phyloP scores from a whole-genome alignment of 2,113 vertebrate species.

The Odontophorus gujanensis region DNA sequence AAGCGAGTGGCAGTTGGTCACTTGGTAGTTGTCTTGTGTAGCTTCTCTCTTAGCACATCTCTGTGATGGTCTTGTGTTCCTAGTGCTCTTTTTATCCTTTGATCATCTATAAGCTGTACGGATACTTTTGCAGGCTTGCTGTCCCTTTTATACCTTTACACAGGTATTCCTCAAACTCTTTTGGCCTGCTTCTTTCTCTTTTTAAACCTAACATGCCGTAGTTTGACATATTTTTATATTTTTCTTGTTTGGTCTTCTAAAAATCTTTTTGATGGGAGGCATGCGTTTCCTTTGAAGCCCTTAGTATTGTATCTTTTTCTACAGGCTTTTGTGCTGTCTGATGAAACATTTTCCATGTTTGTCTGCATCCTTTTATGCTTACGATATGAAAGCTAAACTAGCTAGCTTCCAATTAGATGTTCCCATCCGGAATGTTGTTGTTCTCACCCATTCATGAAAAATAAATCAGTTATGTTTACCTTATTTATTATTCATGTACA shows the following conservation, averaged over 20 bases:
- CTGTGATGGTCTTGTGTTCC: neutral
- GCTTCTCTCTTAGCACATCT: neutral
- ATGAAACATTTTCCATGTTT: neutral
- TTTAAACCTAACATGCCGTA: neutral
- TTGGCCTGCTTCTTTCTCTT: neutral
- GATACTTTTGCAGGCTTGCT: neutral
- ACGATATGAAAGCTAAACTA: neutral
- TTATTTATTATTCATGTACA: neutral
- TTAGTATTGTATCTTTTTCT: neutral
- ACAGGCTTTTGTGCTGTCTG: neutral
- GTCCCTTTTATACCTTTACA: neutral
- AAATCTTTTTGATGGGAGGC: neutral
- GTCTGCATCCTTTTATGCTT: neutral
- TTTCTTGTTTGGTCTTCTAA: neutral
- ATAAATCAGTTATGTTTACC: conserved; percentile 22
- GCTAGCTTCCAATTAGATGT: neutral
- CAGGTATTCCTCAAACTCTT: neutral
- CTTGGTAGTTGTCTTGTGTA: neutral
- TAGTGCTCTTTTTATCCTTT: neutral
- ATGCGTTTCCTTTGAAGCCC: neutral
- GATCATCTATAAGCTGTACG: neutral
- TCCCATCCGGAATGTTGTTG: neutral
- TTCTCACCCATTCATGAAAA: conserved; percentile 26
- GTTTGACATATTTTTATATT: neutral
- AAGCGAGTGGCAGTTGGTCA: neutral